Conservation (phyloP, 92 coral and sea anemone genomes). For the Bergia sp. region DNA sequence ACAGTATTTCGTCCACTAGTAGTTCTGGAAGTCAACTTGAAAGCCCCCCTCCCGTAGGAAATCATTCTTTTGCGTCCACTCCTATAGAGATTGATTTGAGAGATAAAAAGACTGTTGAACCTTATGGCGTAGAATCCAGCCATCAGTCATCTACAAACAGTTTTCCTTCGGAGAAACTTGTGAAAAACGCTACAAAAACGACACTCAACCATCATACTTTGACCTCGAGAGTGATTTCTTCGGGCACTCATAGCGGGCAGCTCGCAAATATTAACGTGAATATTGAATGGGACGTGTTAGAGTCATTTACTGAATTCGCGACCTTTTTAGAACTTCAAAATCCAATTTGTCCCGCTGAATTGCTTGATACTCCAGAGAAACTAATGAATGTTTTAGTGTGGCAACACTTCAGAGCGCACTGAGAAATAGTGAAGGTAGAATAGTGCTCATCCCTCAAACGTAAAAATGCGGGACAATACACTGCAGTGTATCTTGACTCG, state of each 20-base stretch:
- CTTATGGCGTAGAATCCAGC: conserved; percentile 10
- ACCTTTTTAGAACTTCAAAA: conserved; percentile 86
- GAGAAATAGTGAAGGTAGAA: not conserved
- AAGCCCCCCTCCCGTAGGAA: conserved; percentile 23
- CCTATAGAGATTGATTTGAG: conserved; percentile 31
- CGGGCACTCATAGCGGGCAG: conserved; percentile 1
- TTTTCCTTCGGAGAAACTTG: conserved; percentile 22
- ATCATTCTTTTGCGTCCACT: conserved; percentile 13
- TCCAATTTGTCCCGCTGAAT: conserved; percentile 98
- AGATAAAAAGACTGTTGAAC: conserved; percentile 15
- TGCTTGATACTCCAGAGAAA: conserved; percentile 95
- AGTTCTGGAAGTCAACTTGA: conserved; percentile 32
- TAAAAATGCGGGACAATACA: no score
- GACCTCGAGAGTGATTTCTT: not conserved
- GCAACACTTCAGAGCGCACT: conserved; percentile 50
- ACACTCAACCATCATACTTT: not conserved
- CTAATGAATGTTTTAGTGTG: conserved; percentile 86
- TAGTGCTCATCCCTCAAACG: no score
- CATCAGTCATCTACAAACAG: conserved; percentile 10
- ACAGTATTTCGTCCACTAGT: conserved; percentile 18
- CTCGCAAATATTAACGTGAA: conserved; percentile 31
- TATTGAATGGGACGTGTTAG: conserved; percentile 93
- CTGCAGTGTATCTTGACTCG: not conserved
- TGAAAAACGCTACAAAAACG: not conserved
- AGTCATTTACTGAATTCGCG: conserved; percentile 95